These are phyloP conservation scores for Ascaphus truei DNA, from an alignment of 2,113 vertebrate genomes.

Conservation along the genomic window DNA sequence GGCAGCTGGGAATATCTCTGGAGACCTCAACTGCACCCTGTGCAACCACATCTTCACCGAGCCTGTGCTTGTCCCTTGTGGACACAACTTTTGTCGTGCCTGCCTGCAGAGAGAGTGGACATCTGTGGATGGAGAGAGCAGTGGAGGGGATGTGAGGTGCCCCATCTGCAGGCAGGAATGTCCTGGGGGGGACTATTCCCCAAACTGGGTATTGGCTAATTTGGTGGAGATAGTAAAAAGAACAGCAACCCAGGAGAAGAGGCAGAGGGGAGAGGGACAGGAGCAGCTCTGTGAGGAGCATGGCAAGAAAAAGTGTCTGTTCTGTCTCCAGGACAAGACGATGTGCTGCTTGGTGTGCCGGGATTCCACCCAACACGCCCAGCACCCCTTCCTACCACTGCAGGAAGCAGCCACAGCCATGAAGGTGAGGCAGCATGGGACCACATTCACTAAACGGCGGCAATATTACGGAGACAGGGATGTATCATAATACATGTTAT, in stretches of 20 bases:
- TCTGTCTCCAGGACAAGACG: slow-evolving; percentile 84
- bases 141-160: slow-evolving; percentile 68
- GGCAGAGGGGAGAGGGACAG: too few relatives aligned
- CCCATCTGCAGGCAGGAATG: slow-evolving; percentile 82
- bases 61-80: slow-evolving; percentile 82
- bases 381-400: slow-evolving; percentile 74
- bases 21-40: too few relatives aligned
- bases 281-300: slow-evolving; percentile 72
- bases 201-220: slow-evolving; percentile 55
- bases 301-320: slow-evolving; percentile 80
- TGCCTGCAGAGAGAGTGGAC: slow-evolving; percentile 87
- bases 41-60: slow-evolving; percentile 86
- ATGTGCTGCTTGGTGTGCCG: slow-evolving; percentile 83
- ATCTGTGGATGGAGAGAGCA: too few relatives aligned
- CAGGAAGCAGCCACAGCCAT: slow-evolving; percentile 79
- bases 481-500: too few relatives aligned
- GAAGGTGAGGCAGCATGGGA: too few relatives aligned
- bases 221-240: too few relatives aligned
- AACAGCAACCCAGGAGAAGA: too few relatives aligned
- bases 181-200: slow-evolving; percentile 69
- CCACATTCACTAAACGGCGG: too few relatives aligned
- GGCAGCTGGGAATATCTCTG: too few relatives aligned
- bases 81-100: slow-evolving; percentile 82
- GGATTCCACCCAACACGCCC: slow-evolving; percentile 78
- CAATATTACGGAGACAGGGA: too few relatives aligned